Evolutionary conservation across 1,140 invertebrate genomes (phyloP).

Genomic region (Drosophila mayri): DNA sequence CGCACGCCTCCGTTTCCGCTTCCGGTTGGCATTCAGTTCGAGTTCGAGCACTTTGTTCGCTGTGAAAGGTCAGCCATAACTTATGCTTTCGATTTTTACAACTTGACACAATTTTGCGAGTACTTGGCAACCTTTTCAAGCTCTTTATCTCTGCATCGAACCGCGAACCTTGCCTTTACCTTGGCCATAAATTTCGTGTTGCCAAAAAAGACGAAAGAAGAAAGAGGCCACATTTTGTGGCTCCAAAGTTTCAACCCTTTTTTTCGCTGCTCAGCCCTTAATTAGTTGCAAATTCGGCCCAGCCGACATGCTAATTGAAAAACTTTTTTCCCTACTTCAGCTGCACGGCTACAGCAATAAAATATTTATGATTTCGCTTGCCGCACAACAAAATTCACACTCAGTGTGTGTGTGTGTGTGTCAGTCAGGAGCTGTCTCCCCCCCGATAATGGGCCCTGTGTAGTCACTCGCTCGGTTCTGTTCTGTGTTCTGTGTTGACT

Average conservation of each 20-base stretch:
- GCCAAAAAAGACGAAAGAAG: not conserved
- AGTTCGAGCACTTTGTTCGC: not conserved
- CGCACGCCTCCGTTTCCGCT: constrained; percentile 68
- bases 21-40: constrained; percentile 47
- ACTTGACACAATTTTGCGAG: constrained; percentile 52
- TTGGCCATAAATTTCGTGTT: constrained; percentile 35
- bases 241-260: constrained; percentile 22
- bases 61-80: constrained; percentile 35
- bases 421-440: constrained; percentile 1
- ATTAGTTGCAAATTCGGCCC: constrained; percentile 51
- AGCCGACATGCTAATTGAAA: constrained; percentile 61
- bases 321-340: constrained; percentile 38
- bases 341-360: constrained; percentile 24
- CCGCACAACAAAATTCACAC: constrained; percentile 21
- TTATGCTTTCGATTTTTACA: constrained; percentile 66
- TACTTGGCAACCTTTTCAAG: constrained; percentile 27
- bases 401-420: constrained; percentile 12
- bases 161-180: constrained; percentile 32
- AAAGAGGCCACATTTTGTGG: constrained; percentile 32
- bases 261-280: constrained; percentile 29
- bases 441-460: constrained; percentile 10
- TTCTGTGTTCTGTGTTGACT: constrained; percentile 38
- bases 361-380: constrained; percentile 39
- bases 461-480: constrained; percentile 1
- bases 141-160: constrained; percentile 42